phyloP scores from a whole-genome alignment of 2,113 vertebrate species.

The Xenopus tropicalis region UCB_Xtro_10.0 CM004448.2:47582501-47583000 shows the following conservation, averaged over 20 bases:
- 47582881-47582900: too few relatives aligned
- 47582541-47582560: constrained; percentile 35
- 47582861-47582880: too few relatives aligned
- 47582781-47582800: too few relatives aligned
- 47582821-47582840: too few relatives aligned
- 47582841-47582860: too few relatives aligned
- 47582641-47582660: constrained; percentile 68
- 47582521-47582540: constrained; percentile 38
- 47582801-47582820: too few relatives aligned
- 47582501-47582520: constrained; percentile 25
- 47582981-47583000: constrained; percentile 44
- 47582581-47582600: constrained; percentile 45
- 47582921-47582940: constrained; percentile 40
- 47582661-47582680: constrained; percentile 70
- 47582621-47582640: constrained; percentile 55
- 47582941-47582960: constrained; percentile 40
- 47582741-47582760: neutral
- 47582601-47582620: constrained; percentile 48
- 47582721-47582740: constrained; percentile 47
- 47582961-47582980: constrained; percentile 44
- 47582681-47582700: constrained; percentile 69
- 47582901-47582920: constrained; percentile 38
- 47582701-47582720: constrained; percentile 55
- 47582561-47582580: constrained; percentile 28
- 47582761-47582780: too few relatives aligned